Evolutionary conservation across 1,140 invertebrate genomes (phyloP), one percentile per base, ranked within the genome.

Genomic region (Calosoma granatense): DNA sequence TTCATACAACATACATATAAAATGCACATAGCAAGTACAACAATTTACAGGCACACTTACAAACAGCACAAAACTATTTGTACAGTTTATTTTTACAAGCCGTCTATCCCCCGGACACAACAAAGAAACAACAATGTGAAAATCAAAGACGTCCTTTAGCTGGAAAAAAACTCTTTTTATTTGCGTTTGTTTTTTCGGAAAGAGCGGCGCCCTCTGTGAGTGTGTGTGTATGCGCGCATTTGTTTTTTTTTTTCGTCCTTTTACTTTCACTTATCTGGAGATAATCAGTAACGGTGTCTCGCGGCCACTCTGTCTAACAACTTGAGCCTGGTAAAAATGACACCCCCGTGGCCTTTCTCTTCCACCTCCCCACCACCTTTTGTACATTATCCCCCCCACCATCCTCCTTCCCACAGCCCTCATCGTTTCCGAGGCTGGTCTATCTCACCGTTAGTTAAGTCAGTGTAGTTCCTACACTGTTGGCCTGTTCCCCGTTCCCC

Each of bases 251-350:
- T 47, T 12, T 47, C 15, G 6, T 17, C 41, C 41, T 9, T 47
- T 47, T 47, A 47, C 41, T 47, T 47, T 47, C 41, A 47, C 41
- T 47, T 47, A 47, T 47, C 41, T 47, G 9, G 41, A 17, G 41
- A 47, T 47, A 47, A 47, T 47, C 41, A 47, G 26, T 14, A 17
- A 17, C 41, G 41, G 9, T 47, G 41, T 30, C 26, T 30, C 6
- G 26, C 9, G 41, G 9, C 9, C 41, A 47, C 17, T 47, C 41
- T 6, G 6, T 17, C 3, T 47, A 47, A 17, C 41, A 47, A 9
- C 9, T 6, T 6, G 26, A 6, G 26, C 26, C 6, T 36, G 6
- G n/a, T 36, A 47, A 47, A 47, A 47, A 47, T 47, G 41, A 47
- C 41, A 17, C 41, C 41, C 41, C 41, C 9, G 41, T 47, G 41